Percentiles rank a stretch among this genome's conserved stretches.
These are phyloP conservation scores for Lithosia quadra DNA, from an alignment of 2,888 invertebrate species.

Conservation along the genomic window DNA sequence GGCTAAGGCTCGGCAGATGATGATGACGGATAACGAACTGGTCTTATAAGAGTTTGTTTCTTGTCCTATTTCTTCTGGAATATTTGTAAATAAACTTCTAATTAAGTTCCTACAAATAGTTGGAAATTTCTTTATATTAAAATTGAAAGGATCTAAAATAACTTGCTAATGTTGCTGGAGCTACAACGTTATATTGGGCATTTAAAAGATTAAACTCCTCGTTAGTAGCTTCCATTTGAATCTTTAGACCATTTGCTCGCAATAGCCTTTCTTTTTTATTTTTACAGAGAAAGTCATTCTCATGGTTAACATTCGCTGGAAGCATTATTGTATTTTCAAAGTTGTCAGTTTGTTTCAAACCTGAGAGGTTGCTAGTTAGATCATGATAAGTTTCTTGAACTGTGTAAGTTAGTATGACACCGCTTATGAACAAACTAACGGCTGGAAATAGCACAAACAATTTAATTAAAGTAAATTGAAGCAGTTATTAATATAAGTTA, in stretches of 20 bases:
- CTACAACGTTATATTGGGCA: conserved; percentile 22
- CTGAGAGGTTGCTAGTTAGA: not conserved
- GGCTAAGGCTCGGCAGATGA: not conserved
- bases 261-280: conserved; percentile 21
- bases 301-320: conserved; percentile 5
- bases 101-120: not conserved
- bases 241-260: conserved; percentile 28
- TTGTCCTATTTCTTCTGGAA: not conserved
- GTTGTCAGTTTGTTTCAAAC: conserved; percentile 5
- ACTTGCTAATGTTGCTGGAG: conserved; percentile 15
- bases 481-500: not conserved
- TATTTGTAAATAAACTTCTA: not conserved
- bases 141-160: conserved; percentile 13
- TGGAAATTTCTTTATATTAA: not conserved
- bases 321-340: conserved; percentile 12
- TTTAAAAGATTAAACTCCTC: conserved; percentile 26
- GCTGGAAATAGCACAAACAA: not conserved
- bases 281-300: conserved; percentile 18
- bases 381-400: conserved; percentile 1
- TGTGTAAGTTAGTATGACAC: not conserved
- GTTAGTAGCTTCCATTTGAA: conserved; percentile 25
- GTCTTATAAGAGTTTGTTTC: not conserved
- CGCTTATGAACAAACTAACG: not conserved
- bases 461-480: not conserved
- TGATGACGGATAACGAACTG: not conserved